Evolutionary conservation across 2,888 invertebrate species (phyloP).

Genomic region (Tetragonisca angustula): DNA sequence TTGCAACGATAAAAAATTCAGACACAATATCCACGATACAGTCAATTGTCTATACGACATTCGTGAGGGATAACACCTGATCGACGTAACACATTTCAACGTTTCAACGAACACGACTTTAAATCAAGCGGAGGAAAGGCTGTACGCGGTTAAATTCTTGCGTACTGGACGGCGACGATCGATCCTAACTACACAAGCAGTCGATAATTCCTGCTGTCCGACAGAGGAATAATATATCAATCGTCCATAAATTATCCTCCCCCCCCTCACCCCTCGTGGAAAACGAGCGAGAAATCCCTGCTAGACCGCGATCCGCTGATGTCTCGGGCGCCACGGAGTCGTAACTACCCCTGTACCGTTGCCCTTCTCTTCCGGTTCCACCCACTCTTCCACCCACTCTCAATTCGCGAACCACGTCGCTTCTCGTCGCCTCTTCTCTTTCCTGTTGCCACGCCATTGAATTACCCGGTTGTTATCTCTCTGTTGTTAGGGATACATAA

Average conservation of each 20-base stretch:
- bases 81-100: background rate
- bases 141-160: background rate
- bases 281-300: slow-evolving; percentile 23
- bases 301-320: slow-evolving; percentile 34
- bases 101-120: background rate
- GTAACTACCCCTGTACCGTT: slow-evolving; percentile 44
- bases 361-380: slow-evolving; percentile 7
- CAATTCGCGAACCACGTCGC: background rate
- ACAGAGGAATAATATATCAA: slow-evolving; percentile 27
- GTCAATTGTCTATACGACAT: too few relatives aligned
- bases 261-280: background rate
- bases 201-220: background rate
- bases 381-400: slow-evolving; percentile 10
- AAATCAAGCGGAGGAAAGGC: background rate
- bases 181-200: slow-evolving; percentile 2
- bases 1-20: background rate
- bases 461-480: slow-evolving; percentile 13
- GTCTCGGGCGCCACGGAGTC: slow-evolving; percentile 57
- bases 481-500: slow-evolving; percentile 21
- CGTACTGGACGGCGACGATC: background rate
- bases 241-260: slow-evolving; percentile 23
- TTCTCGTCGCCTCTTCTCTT: background rate
- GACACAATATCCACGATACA: background rate
- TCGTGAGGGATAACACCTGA: too few relatives aligned
- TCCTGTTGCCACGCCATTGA: slow-evolving; percentile 4